phyloP scores from a whole-genome alignment of 1,140 invertebrate genomes.

The Neodiprion pinetum region DNA sequence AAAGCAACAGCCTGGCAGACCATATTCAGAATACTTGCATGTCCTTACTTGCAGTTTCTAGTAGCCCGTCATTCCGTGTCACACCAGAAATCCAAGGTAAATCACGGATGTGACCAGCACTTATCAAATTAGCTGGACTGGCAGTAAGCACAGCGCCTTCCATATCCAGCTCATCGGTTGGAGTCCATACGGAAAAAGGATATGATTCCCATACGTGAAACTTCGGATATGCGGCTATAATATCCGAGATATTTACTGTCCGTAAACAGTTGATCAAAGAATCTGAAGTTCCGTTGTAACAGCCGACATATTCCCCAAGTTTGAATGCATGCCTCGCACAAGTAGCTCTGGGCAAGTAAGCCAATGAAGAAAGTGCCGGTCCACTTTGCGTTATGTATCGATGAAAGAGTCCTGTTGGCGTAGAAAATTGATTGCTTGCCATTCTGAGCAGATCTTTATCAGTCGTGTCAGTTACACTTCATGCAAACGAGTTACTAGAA shows the following conservation, averaged over 20 bases:
- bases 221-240: slow-evolving; percentile 10
- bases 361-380: slow-evolving; percentile 68
- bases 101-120: slow-evolving; percentile 21
- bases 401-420: slow-evolving; percentile 62
- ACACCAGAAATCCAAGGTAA: slow-evolving; percentile 27
- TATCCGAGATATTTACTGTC: not conserved
- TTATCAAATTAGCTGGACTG: slow-evolving; percentile 22
- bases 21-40: not conserved
- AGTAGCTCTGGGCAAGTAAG: slow-evolving; percentile 31
- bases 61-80: slow-evolving; percentile 26
- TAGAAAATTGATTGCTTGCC: too few species aligned
- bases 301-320: slow-evolving; percentile 23
- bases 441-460: too few species aligned
- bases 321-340: slow-evolving; percentile 19
- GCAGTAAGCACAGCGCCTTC: slow-evolving; percentile 29
- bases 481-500: too few species aligned
- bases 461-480: too few species aligned
- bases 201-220: slow-evolving; percentile 19
- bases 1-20: too few species aligned
- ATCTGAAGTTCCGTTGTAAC: slow-evolving; percentile 23
- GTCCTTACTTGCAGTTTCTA: not conserved
- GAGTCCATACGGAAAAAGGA: slow-evolving; percentile 20
- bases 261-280: slow-evolving; percentile 28
- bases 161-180: slow-evolving; percentile 24
- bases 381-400: slow-evolving; percentile 67